Evolutionary conservation across 2,888 invertebrate genomes (phyloP).

Genomic region (Eupithecia pulchellata): DNA sequence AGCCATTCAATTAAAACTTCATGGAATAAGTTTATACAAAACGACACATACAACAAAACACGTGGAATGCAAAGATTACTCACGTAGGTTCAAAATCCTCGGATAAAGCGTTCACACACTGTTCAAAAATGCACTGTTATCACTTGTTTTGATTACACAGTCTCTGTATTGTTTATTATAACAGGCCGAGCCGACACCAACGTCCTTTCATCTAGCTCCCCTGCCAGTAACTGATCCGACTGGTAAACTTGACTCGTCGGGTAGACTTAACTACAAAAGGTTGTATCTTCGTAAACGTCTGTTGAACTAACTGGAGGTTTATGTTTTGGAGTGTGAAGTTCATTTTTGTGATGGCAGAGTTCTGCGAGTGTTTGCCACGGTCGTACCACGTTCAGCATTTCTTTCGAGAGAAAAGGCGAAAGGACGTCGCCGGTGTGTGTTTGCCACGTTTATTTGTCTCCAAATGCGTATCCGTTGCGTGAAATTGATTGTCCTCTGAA

Average conservation of each 20-base stretch:
- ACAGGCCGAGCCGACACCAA: slow-evolving; percentile 31
- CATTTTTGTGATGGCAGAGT: slow-evolving; percentile 39
- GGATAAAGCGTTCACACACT: slow-evolving; percentile 52
- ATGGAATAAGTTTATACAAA: slow-evolving; percentile 27
- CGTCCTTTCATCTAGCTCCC: slow-evolving; percentile 54
- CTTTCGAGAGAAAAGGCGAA: slow-evolving; percentile 81
- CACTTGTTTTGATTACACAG: slow-evolving; percentile 54
- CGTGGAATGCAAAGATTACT: slow-evolving; percentile 47
- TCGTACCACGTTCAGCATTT: slow-evolving; percentile 65
- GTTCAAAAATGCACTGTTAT: slow-evolving; percentile 52
- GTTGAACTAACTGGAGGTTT: slow-evolving; percentile 38
- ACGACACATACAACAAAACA: slow-evolving; percentile 15
- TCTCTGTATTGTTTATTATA: slow-evolving; percentile 30
- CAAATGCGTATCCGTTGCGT: slow-evolving; percentile 27
- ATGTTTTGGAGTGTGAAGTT: not conserved
- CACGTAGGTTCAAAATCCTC: slow-evolving; percentile 55
- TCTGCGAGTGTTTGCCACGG: slow-evolving; percentile 69
- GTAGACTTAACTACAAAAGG: slow-evolving; percentile 49
- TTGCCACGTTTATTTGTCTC: slow-evolving; percentile 52
- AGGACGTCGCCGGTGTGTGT: slow-evolving; percentile 68
- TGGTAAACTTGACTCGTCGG: slow-evolving; percentile 60
- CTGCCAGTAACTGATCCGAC: slow-evolving; percentile 65
- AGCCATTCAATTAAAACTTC: slow-evolving; percentile 53
- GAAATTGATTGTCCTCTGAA: slow-evolving; percentile 3
- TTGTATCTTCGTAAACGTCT: slow-evolving; percentile 42